phyloP scores from a whole-genome alignment of 2,888 invertebrate genomes.

The Drepana falcataria region DNA sequence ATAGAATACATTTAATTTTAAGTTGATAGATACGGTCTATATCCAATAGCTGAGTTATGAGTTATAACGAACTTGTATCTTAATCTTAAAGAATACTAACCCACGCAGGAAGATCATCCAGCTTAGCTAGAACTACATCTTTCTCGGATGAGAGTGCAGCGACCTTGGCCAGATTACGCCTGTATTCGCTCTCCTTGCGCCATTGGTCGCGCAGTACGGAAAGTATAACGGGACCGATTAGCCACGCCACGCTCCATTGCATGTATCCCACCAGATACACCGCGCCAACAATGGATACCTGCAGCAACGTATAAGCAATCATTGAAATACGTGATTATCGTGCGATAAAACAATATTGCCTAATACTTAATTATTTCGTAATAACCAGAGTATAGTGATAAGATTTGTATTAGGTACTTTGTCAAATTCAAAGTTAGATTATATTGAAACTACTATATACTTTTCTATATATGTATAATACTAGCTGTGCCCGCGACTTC shows the following conservation, averaged over 20 bases:
- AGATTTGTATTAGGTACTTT: no score
- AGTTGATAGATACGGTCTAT: no score
- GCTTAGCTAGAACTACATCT: constrained; percentile 89
- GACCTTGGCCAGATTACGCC: constrained; percentile 86
- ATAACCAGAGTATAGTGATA: no score
- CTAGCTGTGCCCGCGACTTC: no score
- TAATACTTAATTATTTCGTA: no score
- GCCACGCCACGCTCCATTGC: constrained; percentile 94
- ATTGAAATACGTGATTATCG: not conserved
- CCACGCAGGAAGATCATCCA: constrained; percentile 96
- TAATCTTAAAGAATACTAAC: constrained; percentile 69
- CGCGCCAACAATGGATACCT: constrained; percentile 84
- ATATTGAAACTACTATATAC: no score
- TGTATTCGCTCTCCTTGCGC: constrained; percentile 85
- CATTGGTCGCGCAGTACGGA: constrained; percentile 89
- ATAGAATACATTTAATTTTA: no score
- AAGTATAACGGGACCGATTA: constrained; percentile 87
- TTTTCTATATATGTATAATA: no score
- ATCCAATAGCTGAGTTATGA: no score
- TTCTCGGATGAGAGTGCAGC: constrained; percentile 89
- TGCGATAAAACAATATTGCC: no score
- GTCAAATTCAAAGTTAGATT: no score
- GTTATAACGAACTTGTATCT: no score
- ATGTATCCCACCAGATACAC: constrained; percentile 90
- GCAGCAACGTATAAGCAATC: constrained; percentile 18